Percentiles rank a stretch among this genome's conserved stretches.
These are phyloP conservation scores for Hesperia comma DNA, from an alignment of 2,888 invertebrate genomes.

Conservation along the genomic window DNA sequence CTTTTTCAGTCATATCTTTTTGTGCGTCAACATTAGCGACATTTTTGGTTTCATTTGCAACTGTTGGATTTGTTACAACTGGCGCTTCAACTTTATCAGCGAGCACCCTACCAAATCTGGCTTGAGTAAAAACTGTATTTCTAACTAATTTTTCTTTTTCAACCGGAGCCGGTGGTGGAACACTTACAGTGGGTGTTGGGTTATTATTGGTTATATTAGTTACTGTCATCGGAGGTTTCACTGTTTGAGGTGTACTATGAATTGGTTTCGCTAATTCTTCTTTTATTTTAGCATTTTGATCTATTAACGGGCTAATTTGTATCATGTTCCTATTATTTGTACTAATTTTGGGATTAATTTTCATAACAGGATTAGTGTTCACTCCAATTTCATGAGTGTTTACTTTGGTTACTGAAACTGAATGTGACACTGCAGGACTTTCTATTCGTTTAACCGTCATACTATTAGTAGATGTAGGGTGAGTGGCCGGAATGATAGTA, in stretches of 20 bases:
- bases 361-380: slow-evolving; percentile 55
- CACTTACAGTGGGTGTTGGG: slow-evolving; percentile 19
- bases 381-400: slow-evolving; percentile 43
- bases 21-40: slow-evolving; percentile 35
- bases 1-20: slow-evolving; percentile 25
- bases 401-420: slow-evolving; percentile 34
- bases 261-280: slow-evolving; percentile 43
- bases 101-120: slow-evolving; percentile 62
- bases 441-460: slow-evolving; percentile 32
- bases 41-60: slow-evolving; percentile 31
- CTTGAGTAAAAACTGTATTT: slow-evolving; percentile 75
- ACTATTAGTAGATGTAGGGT: slow-evolving; percentile 21
- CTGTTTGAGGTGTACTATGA: slow-evolving; percentile 26
- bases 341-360: slow-evolving; percentile 44
- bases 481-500: slow-evolving; percentile 35
- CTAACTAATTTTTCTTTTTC: slow-evolving; percentile 68
- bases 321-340: slow-evolving; percentile 45
- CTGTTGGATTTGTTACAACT: slow-evolving; percentile 35
- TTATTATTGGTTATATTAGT: slow-evolving; percentile 9
- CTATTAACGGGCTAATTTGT: slow-evolving; percentile 42
- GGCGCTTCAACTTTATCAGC: slow-evolving; percentile 55
- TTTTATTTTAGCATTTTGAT: slow-evolving; percentile 42
- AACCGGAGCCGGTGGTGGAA: slow-evolving; percentile 41
- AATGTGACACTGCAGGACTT: slow-evolving; percentile 10
- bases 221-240: slow-evolving; percentile 17